These are phyloP conservation scores for Epirrhoe tristata DNA, from an alignment of 2,888 invertebrate species.

Conservation along the genomic window DNA sequence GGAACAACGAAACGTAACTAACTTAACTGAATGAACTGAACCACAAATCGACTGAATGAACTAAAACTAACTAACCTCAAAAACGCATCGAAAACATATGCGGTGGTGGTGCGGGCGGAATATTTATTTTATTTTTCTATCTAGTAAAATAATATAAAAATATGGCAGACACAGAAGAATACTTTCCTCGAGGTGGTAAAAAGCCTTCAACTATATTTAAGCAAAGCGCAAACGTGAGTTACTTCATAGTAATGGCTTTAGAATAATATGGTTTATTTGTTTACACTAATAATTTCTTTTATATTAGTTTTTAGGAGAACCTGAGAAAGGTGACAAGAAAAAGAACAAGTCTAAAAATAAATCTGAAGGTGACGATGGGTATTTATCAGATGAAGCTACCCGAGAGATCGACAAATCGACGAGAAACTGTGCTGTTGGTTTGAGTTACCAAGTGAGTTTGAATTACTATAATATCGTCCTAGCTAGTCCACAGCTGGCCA, in stretches of 20 bases:
- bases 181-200: slow-evolving; percentile 85
- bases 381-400: slow-evolving; percentile 72
- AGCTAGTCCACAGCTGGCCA: too few relatives aligned
- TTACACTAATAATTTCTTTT: background rate
- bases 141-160: slow-evolving; percentile 22
- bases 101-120: slow-evolving; percentile 4
- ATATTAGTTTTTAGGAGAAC: slow-evolving; percentile 71
- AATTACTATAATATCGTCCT: too few relatives aligned
- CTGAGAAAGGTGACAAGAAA: slow-evolving; percentile 73
- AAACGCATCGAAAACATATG: slow-evolving; percentile 51
- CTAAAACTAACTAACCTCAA: too few relatives aligned
- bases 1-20: background rate
- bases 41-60: slow-evolving; percentile 5
- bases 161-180: slow-evolving; percentile 80
- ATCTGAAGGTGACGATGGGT: slow-evolving; percentile 74
- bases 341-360: slow-evolving; percentile 70
- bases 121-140: slow-evolving; percentile 31
- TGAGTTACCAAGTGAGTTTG: slow-evolving; percentile 65
- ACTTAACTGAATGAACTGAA: background rate
- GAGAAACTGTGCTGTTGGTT: slow-evolving; percentile 67
- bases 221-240: slow-evolving; percentile 74
- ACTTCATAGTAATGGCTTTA: background rate
- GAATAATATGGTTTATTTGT: background rate
- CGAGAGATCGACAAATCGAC: slow-evolving; percentile 64
- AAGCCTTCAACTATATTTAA: slow-evolving; percentile 76